Evolutionary conservation across 2,797 vertebrate genomes (phyloP).

Genomic region (Sebastes steindachneri): DNA sequence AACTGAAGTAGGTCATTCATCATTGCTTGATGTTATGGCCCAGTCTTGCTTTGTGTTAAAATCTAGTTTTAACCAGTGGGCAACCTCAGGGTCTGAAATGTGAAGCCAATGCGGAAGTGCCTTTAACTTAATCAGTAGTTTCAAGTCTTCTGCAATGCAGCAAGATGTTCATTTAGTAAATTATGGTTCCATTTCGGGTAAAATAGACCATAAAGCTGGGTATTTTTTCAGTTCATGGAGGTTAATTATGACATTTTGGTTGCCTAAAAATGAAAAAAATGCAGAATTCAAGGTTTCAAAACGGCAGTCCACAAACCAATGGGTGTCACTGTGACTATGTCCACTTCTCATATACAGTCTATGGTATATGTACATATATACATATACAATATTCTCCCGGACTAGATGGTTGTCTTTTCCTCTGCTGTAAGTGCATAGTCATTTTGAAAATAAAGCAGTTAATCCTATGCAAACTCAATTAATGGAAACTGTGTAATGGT

Average conservation of each 20-base stretch:
- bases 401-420: background rate
- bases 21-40: background rate
- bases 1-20: background rate
- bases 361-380: background rate
- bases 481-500: background rate
- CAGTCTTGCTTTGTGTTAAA: background rate
- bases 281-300: background rate
- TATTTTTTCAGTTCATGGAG: too few relatives aligned
- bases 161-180: too few relatives aligned
- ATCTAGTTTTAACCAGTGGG: background rate
- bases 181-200: too few relatives aligned
- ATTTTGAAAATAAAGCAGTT: slow-evolving; percentile 5
- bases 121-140: too few relatives aligned
- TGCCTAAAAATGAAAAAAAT: background rate
- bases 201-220: too few relatives aligned
- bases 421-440: background rate
- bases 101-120: too few relatives aligned
- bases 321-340: background rate
- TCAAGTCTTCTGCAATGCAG: too few relatives aligned
- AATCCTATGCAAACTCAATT: background rate
- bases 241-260: too few relatives aligned
- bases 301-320: background rate
- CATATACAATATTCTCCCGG: too few relatives aligned
- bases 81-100: too few relatives aligned
- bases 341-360: background rate